Evolutionary conservation across 2,797 vertebrate genomes (phyloP).

Genomic region (Gastrophryne carolinensis): DNA sequence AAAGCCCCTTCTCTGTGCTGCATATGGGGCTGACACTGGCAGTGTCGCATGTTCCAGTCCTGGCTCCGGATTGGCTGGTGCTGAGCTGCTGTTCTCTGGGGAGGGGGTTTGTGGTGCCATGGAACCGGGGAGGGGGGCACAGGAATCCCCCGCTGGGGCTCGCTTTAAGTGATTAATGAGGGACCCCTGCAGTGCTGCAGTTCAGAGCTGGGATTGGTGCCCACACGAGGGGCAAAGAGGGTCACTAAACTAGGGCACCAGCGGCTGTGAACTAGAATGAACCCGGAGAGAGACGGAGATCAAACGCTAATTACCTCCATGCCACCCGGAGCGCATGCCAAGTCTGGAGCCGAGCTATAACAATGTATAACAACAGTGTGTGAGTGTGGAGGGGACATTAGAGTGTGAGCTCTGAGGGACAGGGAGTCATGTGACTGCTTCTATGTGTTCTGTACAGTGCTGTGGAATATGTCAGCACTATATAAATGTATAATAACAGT

Average conservation of each 20-base stretch:
- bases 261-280: slow-evolving; percentile 45
- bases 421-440: too few relatives aligned
- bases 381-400: too few relatives aligned
- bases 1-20: not conserved
- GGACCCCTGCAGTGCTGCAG: slow-evolving; percentile 10
- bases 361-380: too few relatives aligned
- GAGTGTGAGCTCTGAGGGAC: too few relatives aligned
- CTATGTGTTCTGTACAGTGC: too few relatives aligned
- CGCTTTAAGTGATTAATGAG: slow-evolving; percentile 51
- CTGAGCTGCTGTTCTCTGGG: slow-evolving; percentile 45
- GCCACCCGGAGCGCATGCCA: not conserved
- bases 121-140: not conserved
- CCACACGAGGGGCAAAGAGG: not conserved
- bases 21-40: not conserved
- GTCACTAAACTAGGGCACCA: slow-evolving; percentile 24
- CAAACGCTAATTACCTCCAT: not conserved
- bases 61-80: slow-evolving; percentile 33
- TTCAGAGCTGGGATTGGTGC: slow-evolving; percentile 6
- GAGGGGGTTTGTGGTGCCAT: slow-evolving; percentile 30
- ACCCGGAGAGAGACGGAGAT: not conserved
- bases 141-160: slow-evolving; percentile 1
- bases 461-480: too few relatives aligned
- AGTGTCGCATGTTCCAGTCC: slow-evolving; percentile 34
- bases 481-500: too few relatives aligned
- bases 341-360: not conserved